Percentiles rank a stretch among this genome's conserved stretches.
Evolutionary conservation across 2,888 invertebrate genomes (phyloP).

Genomic region (Tipula lateralis): DNA sequence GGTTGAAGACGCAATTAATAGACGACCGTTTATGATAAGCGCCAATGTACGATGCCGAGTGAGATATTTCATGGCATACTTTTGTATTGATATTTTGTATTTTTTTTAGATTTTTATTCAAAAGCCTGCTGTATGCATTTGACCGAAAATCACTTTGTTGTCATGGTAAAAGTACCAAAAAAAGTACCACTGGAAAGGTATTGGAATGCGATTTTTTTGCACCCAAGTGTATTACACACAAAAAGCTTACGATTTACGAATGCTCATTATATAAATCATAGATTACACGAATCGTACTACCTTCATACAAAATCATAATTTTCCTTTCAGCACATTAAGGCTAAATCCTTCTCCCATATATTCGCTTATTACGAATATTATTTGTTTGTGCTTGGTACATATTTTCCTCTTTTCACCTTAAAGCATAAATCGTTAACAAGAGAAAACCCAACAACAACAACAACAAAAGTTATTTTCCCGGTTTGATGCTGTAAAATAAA

Average conservation of each 20-base stretch:
- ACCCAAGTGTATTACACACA: too few relatives aligned
- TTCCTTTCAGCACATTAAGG: not conserved
- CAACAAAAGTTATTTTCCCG: not conserved
- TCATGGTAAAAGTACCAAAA: too few relatives aligned
- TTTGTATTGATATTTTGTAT: too few relatives aligned
- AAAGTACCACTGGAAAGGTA: too few relatives aligned
- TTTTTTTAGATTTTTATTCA: too few relatives aligned
- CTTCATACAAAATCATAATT: not conserved
- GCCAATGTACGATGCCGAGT: too few relatives aligned
- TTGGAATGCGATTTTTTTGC: too few relatives aligned
- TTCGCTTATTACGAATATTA: not conserved
- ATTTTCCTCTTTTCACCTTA: constrained; percentile 4
- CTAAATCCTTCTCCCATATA: not conserved
- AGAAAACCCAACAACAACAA: not conserved
- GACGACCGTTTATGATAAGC: too few relatives aligned
- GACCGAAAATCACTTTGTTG: too few relatives aligned
- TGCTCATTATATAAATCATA: not conserved
- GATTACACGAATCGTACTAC: not conserved
- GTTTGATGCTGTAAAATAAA: not conserved
- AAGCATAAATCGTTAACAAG: not conserved
- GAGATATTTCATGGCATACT: too few relatives aligned
- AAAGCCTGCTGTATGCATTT: too few relatives aligned
- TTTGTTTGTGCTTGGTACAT: not conserved
- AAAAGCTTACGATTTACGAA: not conserved
- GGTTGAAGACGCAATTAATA: too few relatives aligned